A percentile compares a stretch with the other conserved stretches of the same genome.
These are phyloP conservation scores for Pseudoips prasinana DNA, from an alignment of 2,888 invertebrate genomes.

Conservation along the genomic window DNA sequence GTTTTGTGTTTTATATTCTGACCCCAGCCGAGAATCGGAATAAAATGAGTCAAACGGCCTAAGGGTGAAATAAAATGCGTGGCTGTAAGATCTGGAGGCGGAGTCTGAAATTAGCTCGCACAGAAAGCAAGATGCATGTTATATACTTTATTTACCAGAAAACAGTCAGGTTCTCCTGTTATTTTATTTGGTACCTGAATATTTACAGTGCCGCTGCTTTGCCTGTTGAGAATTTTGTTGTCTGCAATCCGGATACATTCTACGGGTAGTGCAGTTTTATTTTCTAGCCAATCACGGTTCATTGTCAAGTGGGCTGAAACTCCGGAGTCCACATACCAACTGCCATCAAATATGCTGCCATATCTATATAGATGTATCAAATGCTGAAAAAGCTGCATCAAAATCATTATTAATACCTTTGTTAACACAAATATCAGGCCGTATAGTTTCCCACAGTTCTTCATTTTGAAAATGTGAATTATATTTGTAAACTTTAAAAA, in stretches of 20 bases:
- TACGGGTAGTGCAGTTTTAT: slow-evolving; percentile 1
- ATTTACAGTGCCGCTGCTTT: slow-evolving; percentile 2
- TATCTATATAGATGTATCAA: neutral
- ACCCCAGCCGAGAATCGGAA: too few relatives aligned
- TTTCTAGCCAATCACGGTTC: slow-evolving; percentile 1
- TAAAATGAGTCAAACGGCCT: too few relatives aligned
- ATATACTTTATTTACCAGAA: neutral
- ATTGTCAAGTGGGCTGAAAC: slow-evolving; percentile 10
- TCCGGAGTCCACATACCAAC: slow-evolving; percentile 12
- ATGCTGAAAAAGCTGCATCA: slow-evolving; percentile 11
- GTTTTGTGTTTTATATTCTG: too few relatives aligned
- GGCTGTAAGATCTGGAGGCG: too few relatives aligned
- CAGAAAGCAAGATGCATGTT: too few relatives aligned
- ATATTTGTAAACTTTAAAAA: too few relatives aligned
- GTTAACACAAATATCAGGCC: neutral
- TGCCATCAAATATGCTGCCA: too few relatives aligned
- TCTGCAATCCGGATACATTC: neutral
- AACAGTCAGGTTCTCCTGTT: slow-evolving; percentile 1
- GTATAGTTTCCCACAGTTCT: slow-evolving; percentile 3
- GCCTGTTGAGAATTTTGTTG: slow-evolving; percentile 1
- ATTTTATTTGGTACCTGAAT: slow-evolving; percentile 2
- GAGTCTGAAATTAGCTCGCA: too few relatives aligned
- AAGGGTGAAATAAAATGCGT: too few relatives aligned
- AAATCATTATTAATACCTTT: too few relatives aligned
- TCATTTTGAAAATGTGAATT: slow-evolving; percentile 8